Percentiles rank a stretch among this genome's conserved stretches.
phyloP scores from a whole-genome alignment of 2,113 vertebrate species.

The Clarias gariepinus region DNA sequence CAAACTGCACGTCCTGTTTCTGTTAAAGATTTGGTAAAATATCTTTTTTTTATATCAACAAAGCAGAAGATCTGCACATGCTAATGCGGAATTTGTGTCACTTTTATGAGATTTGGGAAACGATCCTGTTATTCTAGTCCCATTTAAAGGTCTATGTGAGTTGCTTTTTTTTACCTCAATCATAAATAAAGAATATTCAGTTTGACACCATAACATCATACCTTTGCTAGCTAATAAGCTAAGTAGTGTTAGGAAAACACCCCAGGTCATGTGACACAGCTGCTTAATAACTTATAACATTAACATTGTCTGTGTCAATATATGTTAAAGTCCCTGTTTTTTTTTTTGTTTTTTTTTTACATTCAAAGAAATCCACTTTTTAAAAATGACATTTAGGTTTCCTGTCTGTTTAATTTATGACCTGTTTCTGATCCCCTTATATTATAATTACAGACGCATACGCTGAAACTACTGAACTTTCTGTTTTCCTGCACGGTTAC shows the following conservation, averaged over 20 bases:
- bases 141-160: neutral
- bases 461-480: slow-evolving; percentile 34
- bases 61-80: neutral
- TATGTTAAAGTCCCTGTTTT: slow-evolving; percentile 16
- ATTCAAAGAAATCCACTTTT: slow-evolving; percentile 39
- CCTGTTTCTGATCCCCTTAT: slow-evolving; percentile 1
- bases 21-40: neutral
- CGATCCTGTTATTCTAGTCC: neutral
- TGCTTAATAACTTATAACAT: neutral
- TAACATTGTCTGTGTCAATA: neutral
- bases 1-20: neutral
- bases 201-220: neutral
- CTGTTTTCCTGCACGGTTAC: slow-evolving; percentile 65
- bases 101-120: neutral
- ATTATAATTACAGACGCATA: slow-evolving; percentile 3
- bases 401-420: neutral
- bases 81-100: neutral
- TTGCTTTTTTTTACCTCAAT: neutral
- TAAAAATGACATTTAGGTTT: slow-evolving; percentile 33
- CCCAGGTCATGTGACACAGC: neutral
- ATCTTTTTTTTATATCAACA: neutral
- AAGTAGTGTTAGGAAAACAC: neutral
- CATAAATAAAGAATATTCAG: neutral
- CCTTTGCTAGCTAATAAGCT: neutral
- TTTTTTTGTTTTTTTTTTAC: slow-evolving; percentile 54